Base-by-base conservation (phyloP, 2,888 invertebrate species). In the Piscicola geometra region DNA sequence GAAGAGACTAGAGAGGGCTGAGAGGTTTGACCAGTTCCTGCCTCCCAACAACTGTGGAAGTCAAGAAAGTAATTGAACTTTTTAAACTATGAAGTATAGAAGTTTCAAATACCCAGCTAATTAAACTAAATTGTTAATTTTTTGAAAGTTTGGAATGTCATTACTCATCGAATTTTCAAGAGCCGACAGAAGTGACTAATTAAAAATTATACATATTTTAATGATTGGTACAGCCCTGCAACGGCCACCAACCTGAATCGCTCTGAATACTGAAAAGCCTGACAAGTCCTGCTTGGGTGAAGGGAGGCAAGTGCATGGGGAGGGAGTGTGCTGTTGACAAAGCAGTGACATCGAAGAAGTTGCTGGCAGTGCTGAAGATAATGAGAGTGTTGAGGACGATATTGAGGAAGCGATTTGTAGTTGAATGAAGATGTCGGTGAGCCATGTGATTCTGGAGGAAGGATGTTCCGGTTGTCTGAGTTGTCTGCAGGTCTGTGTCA, bases 31-130 rank as follows among this genome's bases (percentile, higher is more conserved):
- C 76, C 76, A 76, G 33, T 76, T 76, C 25, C 76, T 71, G 15
- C 76, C 76, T 18, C 76, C 76, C 36, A 76, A 71, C 56, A 76
- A 36, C 76, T 76, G 41, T 41, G 41, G 41, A 52, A 72, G 28
- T 15, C 25, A 21, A 18, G 25, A 18, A 25, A 66, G 25, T 21
- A 25, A 21, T 66, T 12, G 12, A 12, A 66, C 12, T 66, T 12
- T 21, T 21, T 21, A 12, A 12, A 21, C 25, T 25, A 12, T 21
- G 12, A 12, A 21, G 12, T 21, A 66, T 25, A 15, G 28, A 21
- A 50, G 18, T 15, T 18, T 18, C 12, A 15, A 18, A 50, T 15
- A 50, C 12, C 12, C 18, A 15, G 12, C 15, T 50, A 50, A 50
- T 50, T 50, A 50, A 50, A 50, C 52, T 50, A 15, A 18, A 12